Evolutionary conservation across 2,797 vertebrate genomes (phyloP).

Genomic region (Neoniphon sammara): DNA sequence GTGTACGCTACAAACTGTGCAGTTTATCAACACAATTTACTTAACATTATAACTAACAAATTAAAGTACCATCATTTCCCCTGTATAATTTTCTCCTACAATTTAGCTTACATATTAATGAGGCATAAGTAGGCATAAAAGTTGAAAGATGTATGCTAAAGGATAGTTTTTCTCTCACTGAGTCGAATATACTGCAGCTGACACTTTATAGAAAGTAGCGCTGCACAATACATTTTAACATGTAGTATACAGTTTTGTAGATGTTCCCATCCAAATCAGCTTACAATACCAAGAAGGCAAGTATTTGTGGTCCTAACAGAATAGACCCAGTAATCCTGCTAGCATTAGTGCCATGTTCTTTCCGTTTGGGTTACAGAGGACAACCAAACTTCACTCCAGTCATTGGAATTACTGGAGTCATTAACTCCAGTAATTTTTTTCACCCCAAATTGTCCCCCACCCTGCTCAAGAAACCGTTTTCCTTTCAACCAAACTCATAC

Average conservation of each 20-base stretch:
- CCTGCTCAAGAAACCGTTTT: background rate
- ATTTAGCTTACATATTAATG: too few relatives aligned
- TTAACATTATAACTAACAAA: background rate
- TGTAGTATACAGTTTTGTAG: too few relatives aligned
- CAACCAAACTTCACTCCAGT: background rate
- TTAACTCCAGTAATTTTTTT: too few relatives aligned
- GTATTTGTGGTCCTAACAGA: background rate
- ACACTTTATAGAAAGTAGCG: too few relatives aligned
- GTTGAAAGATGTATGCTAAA: background rate
- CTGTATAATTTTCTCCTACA: too few relatives aligned
- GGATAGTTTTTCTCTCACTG: background rate
- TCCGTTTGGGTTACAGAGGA: background rate
- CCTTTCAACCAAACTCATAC: background rate
- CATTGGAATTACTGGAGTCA: background rate
- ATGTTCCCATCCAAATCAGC: too few relatives aligned
- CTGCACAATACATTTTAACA: too few relatives aligned
- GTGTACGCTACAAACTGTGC: background rate
- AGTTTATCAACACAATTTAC: background rate
- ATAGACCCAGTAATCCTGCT: background rate
- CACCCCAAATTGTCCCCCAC: too few relatives aligned
- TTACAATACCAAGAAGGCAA: background rate
- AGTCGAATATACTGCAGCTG: background rate
- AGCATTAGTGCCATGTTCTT: background rate
- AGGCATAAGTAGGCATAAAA: background rate
- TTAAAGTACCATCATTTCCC: background rate